Percentiles rank a stretch among this genome's conserved stretches.
These are phyloP conservation scores for Collichthys lucidus DNA, from an alignment of 2,113 vertebrate species.

Conservation along the genomic window DNA sequence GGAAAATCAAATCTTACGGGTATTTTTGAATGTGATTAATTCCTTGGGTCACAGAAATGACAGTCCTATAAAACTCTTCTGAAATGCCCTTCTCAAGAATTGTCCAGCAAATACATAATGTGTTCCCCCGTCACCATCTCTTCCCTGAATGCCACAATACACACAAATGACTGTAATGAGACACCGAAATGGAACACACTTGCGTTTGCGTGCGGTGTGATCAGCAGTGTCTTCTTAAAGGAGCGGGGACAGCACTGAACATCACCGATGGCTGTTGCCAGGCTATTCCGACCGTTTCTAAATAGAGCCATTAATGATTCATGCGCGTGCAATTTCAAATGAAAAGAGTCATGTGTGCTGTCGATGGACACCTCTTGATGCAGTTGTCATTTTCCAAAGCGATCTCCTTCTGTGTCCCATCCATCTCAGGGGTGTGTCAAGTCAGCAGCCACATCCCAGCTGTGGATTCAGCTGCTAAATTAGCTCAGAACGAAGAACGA, in stretches of 20 bases:
- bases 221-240: not conserved
- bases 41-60: not conserved
- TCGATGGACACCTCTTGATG: conserved; percentile 5
- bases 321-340: conserved; percentile 15
- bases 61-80: not conserved
- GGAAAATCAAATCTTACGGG: not conserved
- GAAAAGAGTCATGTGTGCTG: not conserved
- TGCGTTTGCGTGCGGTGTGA: not conserved
- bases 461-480: conserved; percentile 38
- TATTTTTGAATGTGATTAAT: not conserved
- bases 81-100: not conserved
- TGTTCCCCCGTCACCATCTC: not conserved
- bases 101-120: not conserved
- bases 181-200: not conserved
- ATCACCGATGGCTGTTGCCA: not conserved
- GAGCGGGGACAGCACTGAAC: not conserved
- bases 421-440: conserved; percentile 34
- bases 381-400: conserved; percentile 40
- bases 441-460: conserved; percentile 29
- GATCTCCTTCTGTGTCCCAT: not conserved
- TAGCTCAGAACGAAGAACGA: not conserved
- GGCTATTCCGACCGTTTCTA: conserved; percentile 9
- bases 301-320: conserved; percentile 24
- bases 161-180: not conserved
- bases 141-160: not conserved